A percentile compares a stretch with the other conserved stretches of the same genome.
phyloP scores from a whole-genome alignment of 2,113 vertebrate genomes.

The Paratilapia polleni region DNA sequence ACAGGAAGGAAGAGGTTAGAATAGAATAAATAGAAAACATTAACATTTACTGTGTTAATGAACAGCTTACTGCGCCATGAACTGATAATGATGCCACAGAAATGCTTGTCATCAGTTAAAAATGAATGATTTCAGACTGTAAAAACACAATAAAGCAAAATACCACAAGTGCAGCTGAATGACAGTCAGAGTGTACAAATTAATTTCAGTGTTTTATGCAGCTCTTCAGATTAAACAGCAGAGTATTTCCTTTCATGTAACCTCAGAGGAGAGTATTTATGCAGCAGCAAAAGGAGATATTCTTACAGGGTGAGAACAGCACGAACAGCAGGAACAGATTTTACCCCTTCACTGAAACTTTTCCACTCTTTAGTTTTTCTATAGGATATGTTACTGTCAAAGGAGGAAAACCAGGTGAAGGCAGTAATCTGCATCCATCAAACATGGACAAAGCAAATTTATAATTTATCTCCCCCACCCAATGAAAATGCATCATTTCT shows the following conservation, averaged over 20 bases:
- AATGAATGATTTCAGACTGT: neutral
- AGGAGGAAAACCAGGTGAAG: neutral
- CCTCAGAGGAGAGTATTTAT: neutral
- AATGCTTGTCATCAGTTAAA: neutral
- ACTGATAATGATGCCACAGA: neutral
- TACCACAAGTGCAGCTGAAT: neutral
- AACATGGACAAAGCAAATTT: slow-evolving; percentile 61
- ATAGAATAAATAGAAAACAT: neutral
- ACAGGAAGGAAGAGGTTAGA: too few species aligned
- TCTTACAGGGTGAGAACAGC: neutral
- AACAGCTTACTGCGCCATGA: neutral
- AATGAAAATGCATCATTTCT: slow-evolving; percentile 70
- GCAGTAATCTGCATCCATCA: slow-evolving; percentile 43
- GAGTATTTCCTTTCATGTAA: neutral
- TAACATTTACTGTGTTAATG: neutral
- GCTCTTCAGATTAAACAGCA: too few species aligned
- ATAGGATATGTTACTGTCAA: neutral
- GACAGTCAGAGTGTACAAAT: too few species aligned
- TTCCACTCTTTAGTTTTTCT: neutral
- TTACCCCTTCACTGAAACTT: neutral
- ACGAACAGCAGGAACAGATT: neutral
- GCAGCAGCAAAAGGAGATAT: too few species aligned
- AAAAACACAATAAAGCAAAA: too few species aligned
- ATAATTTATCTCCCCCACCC: slow-evolving; percentile 61
- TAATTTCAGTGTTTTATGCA: too few species aligned